A percentile compares a stretch with the other conserved stretches of the same genome.
Conservation (phyloP, 2,888 invertebrate genomes). For the Hydrotaea diabolus region DNA sequence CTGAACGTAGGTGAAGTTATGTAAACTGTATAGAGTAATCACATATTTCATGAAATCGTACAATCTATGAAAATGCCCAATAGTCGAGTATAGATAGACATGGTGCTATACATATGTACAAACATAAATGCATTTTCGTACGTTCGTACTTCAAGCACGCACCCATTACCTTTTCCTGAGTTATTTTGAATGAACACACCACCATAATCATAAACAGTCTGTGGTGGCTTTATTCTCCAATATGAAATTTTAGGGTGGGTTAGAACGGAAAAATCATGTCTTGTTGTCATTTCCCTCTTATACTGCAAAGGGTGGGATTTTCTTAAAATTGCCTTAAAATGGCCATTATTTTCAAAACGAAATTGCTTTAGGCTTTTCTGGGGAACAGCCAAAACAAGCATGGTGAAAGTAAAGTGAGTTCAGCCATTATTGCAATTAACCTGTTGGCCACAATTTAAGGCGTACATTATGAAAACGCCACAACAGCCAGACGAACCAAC, state of each 20-base stretch:
- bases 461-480: conserved; percentile 1
- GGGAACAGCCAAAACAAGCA: conserved; percentile 16
- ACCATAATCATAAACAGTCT: background rate
- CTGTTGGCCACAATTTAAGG: conserved; percentile 71
- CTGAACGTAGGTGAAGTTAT: too few species aligned
- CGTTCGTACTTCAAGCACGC: conserved; percentile 11
- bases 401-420: conserved; percentile 73
- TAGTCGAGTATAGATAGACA: too few species aligned
- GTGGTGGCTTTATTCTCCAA: background rate
- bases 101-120: too few species aligned
- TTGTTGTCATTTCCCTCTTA: conserved; percentile 9
- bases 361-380: background rate
- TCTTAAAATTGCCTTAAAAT: background rate
- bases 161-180: conserved; percentile 27
- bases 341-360: conserved; percentile 37
- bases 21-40: too few species aligned
- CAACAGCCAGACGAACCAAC: background rate
- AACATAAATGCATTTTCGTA: background rate
- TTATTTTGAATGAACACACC: conserved; percentile 12
- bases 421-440: conserved; percentile 74
- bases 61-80: too few species aligned
- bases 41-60: too few species aligned
- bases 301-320: conserved; percentile 42
- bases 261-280: conserved; percentile 26
- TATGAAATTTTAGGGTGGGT: conserved; percentile 40